These are phyloP conservation scores for Drosophila nigrodunni DNA, from an alignment of 1,140 invertebrate genomes.

Conservation along the genomic window DNA sequence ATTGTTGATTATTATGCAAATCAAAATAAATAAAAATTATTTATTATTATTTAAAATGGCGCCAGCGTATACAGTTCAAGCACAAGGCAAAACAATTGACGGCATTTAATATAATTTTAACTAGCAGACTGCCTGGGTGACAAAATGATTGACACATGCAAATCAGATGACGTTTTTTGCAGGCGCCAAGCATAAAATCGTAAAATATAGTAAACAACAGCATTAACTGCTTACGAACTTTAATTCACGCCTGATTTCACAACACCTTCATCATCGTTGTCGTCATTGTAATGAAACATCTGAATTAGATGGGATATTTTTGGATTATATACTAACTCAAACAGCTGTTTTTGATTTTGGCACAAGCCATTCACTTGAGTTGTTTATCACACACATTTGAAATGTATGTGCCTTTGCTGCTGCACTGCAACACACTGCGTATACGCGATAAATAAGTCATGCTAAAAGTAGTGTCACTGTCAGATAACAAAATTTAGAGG, in stretches of 20 bases:
- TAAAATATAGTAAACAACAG: slow-evolving; percentile 22
- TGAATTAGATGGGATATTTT: neutral
- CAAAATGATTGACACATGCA: slow-evolving; percentile 37
- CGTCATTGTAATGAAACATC: slow-evolving; percentile 4
- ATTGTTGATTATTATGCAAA: slow-evolving; percentile 1
- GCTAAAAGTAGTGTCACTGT: slow-evolving; percentile 58
- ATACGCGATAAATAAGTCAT: slow-evolving; percentile 48
- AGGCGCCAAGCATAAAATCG: slow-evolving; percentile 17
- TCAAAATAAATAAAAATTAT: slow-evolving; percentile 18
- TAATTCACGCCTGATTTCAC: slow-evolving; percentile 38
- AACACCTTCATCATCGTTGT: slow-evolving; percentile 11
- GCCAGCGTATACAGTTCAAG: slow-evolving; percentile 36
- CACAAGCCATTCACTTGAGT: slow-evolving; percentile 26
- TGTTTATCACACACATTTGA: slow-evolving; percentile 24
- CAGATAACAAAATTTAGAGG: slow-evolving; percentile 59
- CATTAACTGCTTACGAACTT: slow-evolving; percentile 27
- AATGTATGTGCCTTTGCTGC: slow-evolving; percentile 13
- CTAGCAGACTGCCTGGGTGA: slow-evolving; percentile 20
- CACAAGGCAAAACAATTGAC: slow-evolving; percentile 36
- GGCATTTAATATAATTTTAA: slow-evolving; percentile 1
- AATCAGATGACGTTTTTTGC: slow-evolving; percentile 29
- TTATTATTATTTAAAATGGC: neutral
- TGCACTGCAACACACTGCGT: slow-evolving; percentile 47
- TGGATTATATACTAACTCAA: slow-evolving; percentile 13
- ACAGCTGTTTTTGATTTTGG: slow-evolving; percentile 36